Base-by-base conservation (phyloP, 2,797 vertebrate genomes). In the Coracias cyanogaster region DNA sequence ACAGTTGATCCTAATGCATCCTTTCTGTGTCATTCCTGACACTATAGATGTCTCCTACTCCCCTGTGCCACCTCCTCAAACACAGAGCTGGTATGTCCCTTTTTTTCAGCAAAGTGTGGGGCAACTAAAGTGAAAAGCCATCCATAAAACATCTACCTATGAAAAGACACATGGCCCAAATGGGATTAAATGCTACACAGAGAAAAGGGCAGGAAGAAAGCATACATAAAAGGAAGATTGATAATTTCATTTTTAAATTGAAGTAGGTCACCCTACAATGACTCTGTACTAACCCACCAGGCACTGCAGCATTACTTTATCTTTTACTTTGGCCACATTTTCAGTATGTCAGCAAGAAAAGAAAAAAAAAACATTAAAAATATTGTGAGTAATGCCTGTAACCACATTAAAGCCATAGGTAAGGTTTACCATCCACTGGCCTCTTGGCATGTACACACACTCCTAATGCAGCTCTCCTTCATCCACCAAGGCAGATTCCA, bases 1-100 rank as follows among this genome's bases (percentile, higher is more conserved):
- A 77, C 31, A 57, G 55, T n/a, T 28, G 46, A 28, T 69, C 72
- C 26, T 62, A 80, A 70, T 31, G n/a, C 26, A 90, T 16, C 39
- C 10, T 58, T 88, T 82, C 70, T 2, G 4, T 66, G 45, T 29
- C 61, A 51, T 7, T 84, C 39, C 62, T 61, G 33, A 71, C 17
- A 17, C 28, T 37, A 29, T 0, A 65, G 57, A 54, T 62, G 8
- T 21, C 41, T 79, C 5, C 3, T 86, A 24, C 43, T 80, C 13
- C 13, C 5, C 15, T 58, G 43, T 77, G 60, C 39, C 24, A 74
- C 22, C 13, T 81, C 66, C 41, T 52, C 60, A 86, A 83, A 90
- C 16, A 65, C 20, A 73, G 39, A 73, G 35, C 9, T 81, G 31
- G 4, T 41, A 77, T 0, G 0, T 20, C 2, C 2, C 5, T 3